Evolutionary conservation across 1,140 invertebrate genomes (phyloP).

Genomic region (Eulimnadia texana): DNA sequence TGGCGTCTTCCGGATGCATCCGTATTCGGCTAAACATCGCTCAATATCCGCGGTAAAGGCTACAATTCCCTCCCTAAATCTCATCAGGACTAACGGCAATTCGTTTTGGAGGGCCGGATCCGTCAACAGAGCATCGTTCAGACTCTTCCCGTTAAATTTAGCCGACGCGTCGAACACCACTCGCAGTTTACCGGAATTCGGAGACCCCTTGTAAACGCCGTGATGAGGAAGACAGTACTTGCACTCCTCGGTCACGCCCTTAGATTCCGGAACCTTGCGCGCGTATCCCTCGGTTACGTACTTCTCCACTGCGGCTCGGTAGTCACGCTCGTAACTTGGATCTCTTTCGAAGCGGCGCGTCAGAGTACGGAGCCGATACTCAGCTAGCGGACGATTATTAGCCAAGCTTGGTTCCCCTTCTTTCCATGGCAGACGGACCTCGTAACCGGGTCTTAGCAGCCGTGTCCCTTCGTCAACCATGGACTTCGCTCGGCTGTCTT

Average conservation of each 20-base stretch:
- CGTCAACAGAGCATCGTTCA: slow-evolving; percentile 3
- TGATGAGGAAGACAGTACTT: slow-evolving; percentile 10
- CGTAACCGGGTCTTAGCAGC: not conserved
- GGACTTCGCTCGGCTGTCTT: not conserved
- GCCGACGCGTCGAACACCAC: slow-evolving; percentile 2
- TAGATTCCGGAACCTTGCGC: not conserved
- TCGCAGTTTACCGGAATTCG: not conserved
- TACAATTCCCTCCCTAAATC: not conserved
- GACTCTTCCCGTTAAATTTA: not conserved
- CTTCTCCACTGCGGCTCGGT: not conserved
- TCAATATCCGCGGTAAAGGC: slow-evolving; percentile 12
- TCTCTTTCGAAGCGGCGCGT: not conserved
- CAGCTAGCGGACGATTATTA: not conserved
- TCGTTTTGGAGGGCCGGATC: slow-evolving; percentile 2
- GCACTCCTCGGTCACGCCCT: not conserved
- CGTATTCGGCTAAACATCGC: slow-evolving; percentile 8
- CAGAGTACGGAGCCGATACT: not conserved
- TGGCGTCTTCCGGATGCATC: not conserved
- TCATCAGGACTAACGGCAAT: not conserved
- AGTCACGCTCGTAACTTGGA: not conserved
- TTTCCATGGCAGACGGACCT: not conserved
- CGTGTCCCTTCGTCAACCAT: not conserved
- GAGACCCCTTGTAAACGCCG: slow-evolving; percentile 9
- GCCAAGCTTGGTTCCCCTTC: not conserved
- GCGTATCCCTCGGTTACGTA: not conserved